Conservation (phyloP, 2,113 vertebrate species). For the Dasyornis broadbenti region DNA sequence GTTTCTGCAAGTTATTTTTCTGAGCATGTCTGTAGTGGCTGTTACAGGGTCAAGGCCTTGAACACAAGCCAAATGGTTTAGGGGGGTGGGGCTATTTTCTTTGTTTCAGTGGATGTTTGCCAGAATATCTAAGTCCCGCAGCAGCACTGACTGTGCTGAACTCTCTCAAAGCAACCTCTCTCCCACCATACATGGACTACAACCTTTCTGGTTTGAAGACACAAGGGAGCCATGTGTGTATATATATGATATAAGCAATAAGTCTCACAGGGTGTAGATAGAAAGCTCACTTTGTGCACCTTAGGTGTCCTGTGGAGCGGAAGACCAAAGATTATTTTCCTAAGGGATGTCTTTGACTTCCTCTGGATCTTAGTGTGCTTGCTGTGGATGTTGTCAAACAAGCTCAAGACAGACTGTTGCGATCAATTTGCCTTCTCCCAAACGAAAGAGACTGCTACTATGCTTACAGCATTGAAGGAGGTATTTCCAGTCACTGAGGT, state of each 20-base stretch:
- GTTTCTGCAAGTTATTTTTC: conserved; percentile 37
- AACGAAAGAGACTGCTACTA: neutral
- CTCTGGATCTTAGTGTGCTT: neutral
- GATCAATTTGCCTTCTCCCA: neutral
- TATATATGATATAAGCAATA: neutral
- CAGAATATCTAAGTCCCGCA: neutral
- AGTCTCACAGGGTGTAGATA: neutral
- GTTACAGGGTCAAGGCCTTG: conserved; percentile 21
- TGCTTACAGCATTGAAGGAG: neutral
- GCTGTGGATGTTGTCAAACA: neutral
- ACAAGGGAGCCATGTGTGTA: neutral
- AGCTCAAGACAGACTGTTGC: neutral
- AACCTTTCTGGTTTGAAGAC: neutral
- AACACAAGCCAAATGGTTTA: neutral
- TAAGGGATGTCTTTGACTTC: neutral
- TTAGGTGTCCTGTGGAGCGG: neutral
- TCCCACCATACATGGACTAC: neutral
- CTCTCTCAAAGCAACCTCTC: neutral
- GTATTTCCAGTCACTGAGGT: neutral
- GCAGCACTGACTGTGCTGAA: neutral
- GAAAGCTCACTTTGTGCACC: neutral
- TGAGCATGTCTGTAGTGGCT: neutral
- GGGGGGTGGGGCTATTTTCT: neutral
- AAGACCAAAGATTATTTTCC: neutral
- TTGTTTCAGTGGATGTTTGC: conserved; percentile 17